Conservation (phyloP, 2,888 invertebrate genomes). For the Sinelater perroti region DNA sequence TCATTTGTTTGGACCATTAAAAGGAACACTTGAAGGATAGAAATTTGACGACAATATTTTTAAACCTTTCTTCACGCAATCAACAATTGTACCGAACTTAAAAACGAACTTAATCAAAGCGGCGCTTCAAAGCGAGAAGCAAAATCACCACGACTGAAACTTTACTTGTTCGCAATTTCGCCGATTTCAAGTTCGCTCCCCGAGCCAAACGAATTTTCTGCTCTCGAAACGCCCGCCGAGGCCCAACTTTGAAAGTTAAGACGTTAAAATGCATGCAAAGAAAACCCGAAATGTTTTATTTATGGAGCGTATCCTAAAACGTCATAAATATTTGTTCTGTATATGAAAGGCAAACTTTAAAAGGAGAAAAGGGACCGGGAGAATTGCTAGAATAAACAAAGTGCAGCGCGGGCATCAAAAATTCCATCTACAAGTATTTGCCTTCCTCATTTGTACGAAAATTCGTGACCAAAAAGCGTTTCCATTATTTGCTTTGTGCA, state of each 20-base stretch:
- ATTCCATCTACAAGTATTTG: slow-evolving; percentile 34
- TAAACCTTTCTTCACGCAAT: too few species aligned
- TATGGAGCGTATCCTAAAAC: slow-evolving; percentile 36
- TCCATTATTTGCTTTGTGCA: slow-evolving; percentile 28
- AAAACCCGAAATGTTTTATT: slow-evolving; percentile 30
- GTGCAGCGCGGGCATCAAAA: slow-evolving; percentile 34
- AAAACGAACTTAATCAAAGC: too few species aligned
- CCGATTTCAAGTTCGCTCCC: too few species aligned
- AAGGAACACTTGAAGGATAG: too few species aligned
- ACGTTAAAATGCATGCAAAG: slow-evolving; percentile 20
- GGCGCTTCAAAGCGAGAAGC: too few species aligned
- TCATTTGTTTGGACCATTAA: too few species aligned
- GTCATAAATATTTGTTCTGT: slow-evolving; percentile 38
- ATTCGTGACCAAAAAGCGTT: slow-evolving; percentile 35
- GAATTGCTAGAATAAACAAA: slow-evolving; percentile 39
- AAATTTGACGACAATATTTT: too few species aligned
- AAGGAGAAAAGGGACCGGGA: slow-evolving; percentile 29
- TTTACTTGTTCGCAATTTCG: too few species aligned
- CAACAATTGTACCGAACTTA: too few species aligned
- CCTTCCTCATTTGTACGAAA: slow-evolving; percentile 33
- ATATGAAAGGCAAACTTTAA: slow-evolving; percentile 36
- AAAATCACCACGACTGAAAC: too few species aligned
- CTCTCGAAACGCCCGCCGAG: not conserved
- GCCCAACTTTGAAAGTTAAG: slow-evolving; percentile 4
- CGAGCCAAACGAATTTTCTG: too few species aligned